phyloP scores from a whole-genome alignment of 2,797 vertebrate species.

The Leucoraja ocellata region DNA sequence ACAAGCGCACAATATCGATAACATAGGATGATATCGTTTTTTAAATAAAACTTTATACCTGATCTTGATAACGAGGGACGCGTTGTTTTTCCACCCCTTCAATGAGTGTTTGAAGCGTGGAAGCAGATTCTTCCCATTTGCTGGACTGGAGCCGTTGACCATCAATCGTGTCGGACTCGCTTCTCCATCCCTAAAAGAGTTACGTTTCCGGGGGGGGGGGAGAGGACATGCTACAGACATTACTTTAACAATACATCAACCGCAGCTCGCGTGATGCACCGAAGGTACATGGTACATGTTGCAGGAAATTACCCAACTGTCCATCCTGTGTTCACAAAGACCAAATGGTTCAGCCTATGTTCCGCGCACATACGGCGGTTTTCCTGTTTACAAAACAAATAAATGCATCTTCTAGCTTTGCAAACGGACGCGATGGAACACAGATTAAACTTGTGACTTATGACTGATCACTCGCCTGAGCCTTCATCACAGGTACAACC shows the following conservation, averaged over 20 bases:
- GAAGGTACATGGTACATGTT: neutral
- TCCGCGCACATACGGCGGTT: neutral
- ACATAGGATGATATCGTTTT: neutral
- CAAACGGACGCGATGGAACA: neutral
- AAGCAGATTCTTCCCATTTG: constrained; percentile 56
- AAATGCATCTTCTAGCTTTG: neutral
- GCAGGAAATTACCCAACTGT: neutral
- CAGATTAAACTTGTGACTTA: neutral
- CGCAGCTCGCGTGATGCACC: neutral
- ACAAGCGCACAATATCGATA: neutral
- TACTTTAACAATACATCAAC: neutral
- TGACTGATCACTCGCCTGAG: neutral
- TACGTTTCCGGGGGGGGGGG: neutral
- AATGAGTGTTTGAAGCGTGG: constrained; percentile 59
- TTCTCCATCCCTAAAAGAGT: constrained; percentile 63
- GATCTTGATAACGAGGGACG: constrained; percentile 72
- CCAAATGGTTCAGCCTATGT: neutral
- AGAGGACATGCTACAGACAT: neutral
- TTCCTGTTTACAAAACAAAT: neutral
- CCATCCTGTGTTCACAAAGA: neutral
- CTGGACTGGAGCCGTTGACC: constrained; percentile 68
- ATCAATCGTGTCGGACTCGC: constrained; percentile 66
- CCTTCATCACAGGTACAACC: neutral
- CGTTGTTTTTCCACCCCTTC: constrained; percentile 72
- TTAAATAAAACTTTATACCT: constrained; percentile 57